Conservation (phyloP, 2,113 vertebrate species). For the Heterotis niloticus region DNA sequence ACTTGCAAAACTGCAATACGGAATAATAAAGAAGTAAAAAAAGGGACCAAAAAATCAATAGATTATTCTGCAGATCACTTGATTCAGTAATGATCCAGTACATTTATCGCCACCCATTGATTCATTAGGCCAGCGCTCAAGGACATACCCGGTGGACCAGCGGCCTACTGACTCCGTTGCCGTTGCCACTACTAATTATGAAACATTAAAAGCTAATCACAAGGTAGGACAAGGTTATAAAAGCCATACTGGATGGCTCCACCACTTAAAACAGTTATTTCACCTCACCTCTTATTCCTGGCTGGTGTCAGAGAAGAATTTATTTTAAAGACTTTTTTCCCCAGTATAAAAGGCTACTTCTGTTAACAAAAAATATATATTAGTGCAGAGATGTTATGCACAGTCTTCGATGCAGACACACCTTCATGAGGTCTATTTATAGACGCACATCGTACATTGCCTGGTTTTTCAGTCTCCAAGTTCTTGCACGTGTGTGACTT, state of each 20-base stretch:
- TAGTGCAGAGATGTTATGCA: background rate
- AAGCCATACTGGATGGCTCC: constrained; percentile 53
- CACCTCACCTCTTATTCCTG: constrained; percentile 30
- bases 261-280: constrained; percentile 46
- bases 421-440: too few relatives aligned
- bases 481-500: too few relatives aligned
- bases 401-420: too few relatives aligned
- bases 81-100: constrained; percentile 73
- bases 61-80: constrained; percentile 77
- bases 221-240: constrained; percentile 58
- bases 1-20: constrained; percentile 70
- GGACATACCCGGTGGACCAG: constrained; percentile 60
- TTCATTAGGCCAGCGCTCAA: constrained; percentile 66
- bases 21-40: constrained; percentile 74
- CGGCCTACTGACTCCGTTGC: constrained; percentile 59
- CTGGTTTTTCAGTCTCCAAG: too few relatives aligned
- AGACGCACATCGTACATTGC: too few relatives aligned
- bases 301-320: background rate
- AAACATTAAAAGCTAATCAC: constrained; percentile 69
- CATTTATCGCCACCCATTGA: constrained; percentile 68
- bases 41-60: constrained; percentile 74
- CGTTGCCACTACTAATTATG: constrained; percentile 65
- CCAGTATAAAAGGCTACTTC: too few relatives aligned
- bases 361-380: background rate
- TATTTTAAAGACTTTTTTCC: background rate